These are phyloP conservation scores for Paramacrobiotus metropolitanus DNA, from an alignment of 1,140 invertebrate species.

Conservation along the genomic window DNA sequence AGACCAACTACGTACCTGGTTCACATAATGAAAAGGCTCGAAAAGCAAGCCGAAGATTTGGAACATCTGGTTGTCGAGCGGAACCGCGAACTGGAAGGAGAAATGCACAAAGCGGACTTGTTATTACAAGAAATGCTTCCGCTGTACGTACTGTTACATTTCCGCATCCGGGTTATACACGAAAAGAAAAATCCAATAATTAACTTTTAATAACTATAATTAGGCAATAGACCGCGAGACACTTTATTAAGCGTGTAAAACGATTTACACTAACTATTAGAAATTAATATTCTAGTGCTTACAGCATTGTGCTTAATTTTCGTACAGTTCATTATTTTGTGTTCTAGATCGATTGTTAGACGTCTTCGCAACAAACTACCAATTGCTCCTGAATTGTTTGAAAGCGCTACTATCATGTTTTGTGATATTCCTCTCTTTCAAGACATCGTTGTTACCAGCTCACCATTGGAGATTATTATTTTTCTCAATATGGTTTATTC, in stretches of 20 bases:
- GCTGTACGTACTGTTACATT: too few relatives aligned
- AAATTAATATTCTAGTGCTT: too few relatives aligned
- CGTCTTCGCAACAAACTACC: neutral
- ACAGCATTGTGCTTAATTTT: too few relatives aligned
- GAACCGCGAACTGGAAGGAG: neutral
- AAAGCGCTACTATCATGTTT: neutral
- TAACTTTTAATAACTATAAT: too few relatives aligned
- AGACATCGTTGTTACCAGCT: neutral
- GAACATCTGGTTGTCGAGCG: neutral
- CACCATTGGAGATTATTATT: neutral
- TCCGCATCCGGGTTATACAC: too few relatives aligned
- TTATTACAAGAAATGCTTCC: neutral
- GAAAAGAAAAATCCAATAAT: too few relatives aligned
- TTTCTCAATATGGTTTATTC: neutral
- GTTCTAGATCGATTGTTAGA: neutral
- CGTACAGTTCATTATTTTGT: neutral
- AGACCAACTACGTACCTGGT: neutral
- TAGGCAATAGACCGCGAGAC: too few relatives aligned
- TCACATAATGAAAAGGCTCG: neutral
- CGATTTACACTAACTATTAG: too few relatives aligned
- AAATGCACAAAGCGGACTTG: neutral
- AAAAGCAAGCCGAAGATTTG: neutral
- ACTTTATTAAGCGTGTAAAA: too few relatives aligned
- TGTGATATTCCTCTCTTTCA: neutral
- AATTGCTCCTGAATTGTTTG: neutral